phyloP scores from a whole-genome alignment of 2,113 vertebrate species.

The Lagopus muta region DNA sequence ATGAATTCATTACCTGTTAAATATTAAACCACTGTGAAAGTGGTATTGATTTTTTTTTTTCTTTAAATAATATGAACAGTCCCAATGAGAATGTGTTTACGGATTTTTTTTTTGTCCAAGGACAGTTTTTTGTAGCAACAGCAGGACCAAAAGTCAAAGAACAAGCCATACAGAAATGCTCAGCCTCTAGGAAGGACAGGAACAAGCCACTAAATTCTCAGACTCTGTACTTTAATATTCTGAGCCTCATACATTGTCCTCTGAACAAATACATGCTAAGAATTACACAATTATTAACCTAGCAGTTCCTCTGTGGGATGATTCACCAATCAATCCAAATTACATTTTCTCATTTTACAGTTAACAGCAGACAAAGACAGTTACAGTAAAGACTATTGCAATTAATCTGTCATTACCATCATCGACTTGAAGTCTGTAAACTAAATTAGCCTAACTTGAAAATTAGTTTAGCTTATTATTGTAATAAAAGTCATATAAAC shows the following conservation, averaged over 20 bases:
- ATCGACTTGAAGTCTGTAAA: slow-evolving; percentile 60
- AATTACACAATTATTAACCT: slow-evolving; percentile 34
- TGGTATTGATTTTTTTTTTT: background rate
- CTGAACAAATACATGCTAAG: background rate
- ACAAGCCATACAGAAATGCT: background rate
- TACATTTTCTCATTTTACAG: slow-evolving; percentile 57
- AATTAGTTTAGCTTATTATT: slow-evolving; percentile 65
- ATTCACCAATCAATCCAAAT: slow-evolving; percentile 67
- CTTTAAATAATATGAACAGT: background rate
- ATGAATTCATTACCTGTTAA: background rate
- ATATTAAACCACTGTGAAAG: background rate
- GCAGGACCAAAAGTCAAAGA: background rate
- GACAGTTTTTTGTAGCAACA: background rate
- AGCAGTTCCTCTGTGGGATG: slow-evolving; percentile 39
- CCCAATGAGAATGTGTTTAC: background rate
- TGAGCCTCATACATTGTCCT: background rate
- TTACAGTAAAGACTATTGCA: slow-evolving; percentile 54
- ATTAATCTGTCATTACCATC: slow-evolving; percentile 71
- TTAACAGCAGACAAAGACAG: slow-evolving; percentile 56
- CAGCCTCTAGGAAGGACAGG: background rate
- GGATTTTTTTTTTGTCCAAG: background rate
- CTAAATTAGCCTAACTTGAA: slow-evolving; percentile 65
- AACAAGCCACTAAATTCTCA: background rate
- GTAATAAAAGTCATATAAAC: slow-evolving; percentile 58
- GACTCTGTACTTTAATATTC: background rate